Evolutionary conservation across 2,888 invertebrate genomes (phyloP).

Genomic region (Brachypalpus laphriformis): DNA sequence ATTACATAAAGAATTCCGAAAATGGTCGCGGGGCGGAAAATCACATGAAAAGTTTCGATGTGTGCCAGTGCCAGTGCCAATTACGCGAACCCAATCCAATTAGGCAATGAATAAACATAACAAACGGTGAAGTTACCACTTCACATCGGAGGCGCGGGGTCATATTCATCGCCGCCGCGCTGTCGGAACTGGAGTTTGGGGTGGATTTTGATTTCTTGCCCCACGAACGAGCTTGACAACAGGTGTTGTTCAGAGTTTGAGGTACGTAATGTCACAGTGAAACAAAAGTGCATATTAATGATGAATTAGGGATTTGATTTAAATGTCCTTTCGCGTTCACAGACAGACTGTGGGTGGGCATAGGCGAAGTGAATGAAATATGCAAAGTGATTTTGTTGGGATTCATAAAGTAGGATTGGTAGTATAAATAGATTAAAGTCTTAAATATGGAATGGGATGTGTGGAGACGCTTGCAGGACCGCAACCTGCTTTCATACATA

Average conservation of each 20-base stretch:
- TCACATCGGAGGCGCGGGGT: slow-evolving; percentile 19
- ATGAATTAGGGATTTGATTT: slow-evolving; percentile 16
- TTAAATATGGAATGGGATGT: no score
- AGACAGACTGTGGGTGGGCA: background rate
- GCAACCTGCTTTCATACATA: no score
- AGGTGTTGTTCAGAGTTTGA: slow-evolving; percentile 31
- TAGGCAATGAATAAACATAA: slow-evolving; percentile 70
- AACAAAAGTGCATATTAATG: slow-evolving; percentile 30
- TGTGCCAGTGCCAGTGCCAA: slow-evolving; percentile 55
- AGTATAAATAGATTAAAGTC: no score
- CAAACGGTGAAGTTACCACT: slow-evolving; percentile 55
- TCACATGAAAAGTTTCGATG: slow-evolving; percentile 65
- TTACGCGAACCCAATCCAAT: slow-evolving; percentile 71
- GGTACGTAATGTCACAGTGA: slow-evolving; percentile 24
- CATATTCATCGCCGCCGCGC: background rate
- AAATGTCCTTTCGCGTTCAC: background rate
- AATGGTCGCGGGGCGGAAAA: slow-evolving; percentile 61
- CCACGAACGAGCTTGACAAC: slow-evolving; percentile 29
- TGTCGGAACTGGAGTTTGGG: background rate
- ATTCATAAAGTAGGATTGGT: background rate
- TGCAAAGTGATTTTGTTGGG: background rate
- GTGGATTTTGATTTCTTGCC: slow-evolving; percentile 30
- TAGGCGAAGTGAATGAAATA: background rate
- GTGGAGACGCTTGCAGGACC: no score
- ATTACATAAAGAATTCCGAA: slow-evolving; percentile 70